These are phyloP conservation scores for Galerucella pusilla DNA, from an alignment of 2,888 invertebrate genomes.

Conservation along the genomic window DNA sequence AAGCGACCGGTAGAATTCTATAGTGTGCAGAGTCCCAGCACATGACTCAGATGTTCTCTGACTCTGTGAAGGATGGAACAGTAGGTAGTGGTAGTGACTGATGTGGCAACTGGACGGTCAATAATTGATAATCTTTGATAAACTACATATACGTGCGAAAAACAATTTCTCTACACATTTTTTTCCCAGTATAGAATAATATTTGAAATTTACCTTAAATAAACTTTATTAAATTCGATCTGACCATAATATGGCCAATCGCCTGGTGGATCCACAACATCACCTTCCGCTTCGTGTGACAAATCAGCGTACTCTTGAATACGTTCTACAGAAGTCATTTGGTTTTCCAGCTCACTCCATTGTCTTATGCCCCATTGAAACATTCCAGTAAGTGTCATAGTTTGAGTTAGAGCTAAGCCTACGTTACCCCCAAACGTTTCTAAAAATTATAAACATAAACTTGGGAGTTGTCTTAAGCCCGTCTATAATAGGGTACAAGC, in stretches of 20 bases:
- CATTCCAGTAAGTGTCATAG: slow-evolving; percentile 66
- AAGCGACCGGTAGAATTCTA: too few species aligned
- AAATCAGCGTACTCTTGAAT: slow-evolving; percentile 83
- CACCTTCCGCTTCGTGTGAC: slow-evolving; percentile 67
- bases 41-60: too few species aligned
- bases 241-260: slow-evolving; percentile 79
- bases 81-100: too few species aligned
- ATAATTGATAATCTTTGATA: too few species aligned
- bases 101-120: too few species aligned
- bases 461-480: too few species aligned
- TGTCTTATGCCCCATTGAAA: slow-evolving; percentile 87
- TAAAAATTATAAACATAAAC: slow-evolving; percentile 38
- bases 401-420: slow-evolving; percentile 63
- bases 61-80: too few species aligned
- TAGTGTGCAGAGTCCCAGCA: too few species aligned
- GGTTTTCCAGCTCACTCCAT: slow-evolving; percentile 70
- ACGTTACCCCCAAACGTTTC: slow-evolving; percentile 61
- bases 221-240: slow-evolving; percentile 75
- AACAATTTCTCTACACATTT: too few species aligned
- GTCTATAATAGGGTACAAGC: too few species aligned
- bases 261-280: slow-evolving; percentile 66
- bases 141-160: too few species aligned
- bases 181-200: background rate
- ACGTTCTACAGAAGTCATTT: slow-evolving; percentile 92
- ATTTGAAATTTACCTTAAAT: slow-evolving; percentile 65